Conservation (phyloP, 2,113 vertebrate species). For the Catagonus wagneri region DNA sequence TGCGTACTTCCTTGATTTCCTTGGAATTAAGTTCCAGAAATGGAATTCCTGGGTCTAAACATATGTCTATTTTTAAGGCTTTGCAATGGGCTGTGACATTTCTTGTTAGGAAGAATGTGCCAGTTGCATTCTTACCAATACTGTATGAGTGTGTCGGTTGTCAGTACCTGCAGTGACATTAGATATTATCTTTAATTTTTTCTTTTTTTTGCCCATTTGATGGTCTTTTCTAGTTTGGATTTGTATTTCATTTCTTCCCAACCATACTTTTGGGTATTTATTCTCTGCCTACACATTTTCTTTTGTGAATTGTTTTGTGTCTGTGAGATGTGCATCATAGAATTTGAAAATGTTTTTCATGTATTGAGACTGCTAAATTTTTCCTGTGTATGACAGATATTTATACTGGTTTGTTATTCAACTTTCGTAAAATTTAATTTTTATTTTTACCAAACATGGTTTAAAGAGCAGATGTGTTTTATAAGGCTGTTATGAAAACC, state of each 20-base stretch:
- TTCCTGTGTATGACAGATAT: neutral
- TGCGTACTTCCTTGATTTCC: slow-evolving; percentile 12
- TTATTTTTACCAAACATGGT: slow-evolving; percentile 32
- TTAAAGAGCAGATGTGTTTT: slow-evolving; percentile 3
- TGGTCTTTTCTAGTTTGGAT: no score
- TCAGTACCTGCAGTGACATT: neutral
- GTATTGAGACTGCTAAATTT: neutral
- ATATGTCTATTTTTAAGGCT: no score
- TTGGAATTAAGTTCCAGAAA: neutral
- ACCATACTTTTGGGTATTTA: neutral
- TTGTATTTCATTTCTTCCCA: slow-evolving; percentile 29
- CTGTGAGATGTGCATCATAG: neutral
- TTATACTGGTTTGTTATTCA: neutral
- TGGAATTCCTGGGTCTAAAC: no score
- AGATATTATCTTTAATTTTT: neutral
- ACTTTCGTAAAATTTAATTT: neutral
- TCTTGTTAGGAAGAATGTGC: no score
- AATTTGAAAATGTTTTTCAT: neutral
- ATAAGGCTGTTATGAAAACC: neutral
- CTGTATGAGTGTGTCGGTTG: neutral
- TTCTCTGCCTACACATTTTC: neutral
- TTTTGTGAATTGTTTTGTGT: neutral
- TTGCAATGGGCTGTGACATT: no score
- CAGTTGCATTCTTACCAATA: neutral
- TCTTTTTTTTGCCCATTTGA: neutral